Conservation (phyloP, 2,888 invertebrate genomes). For the Gymnoscelis rufifasciata region DNA sequence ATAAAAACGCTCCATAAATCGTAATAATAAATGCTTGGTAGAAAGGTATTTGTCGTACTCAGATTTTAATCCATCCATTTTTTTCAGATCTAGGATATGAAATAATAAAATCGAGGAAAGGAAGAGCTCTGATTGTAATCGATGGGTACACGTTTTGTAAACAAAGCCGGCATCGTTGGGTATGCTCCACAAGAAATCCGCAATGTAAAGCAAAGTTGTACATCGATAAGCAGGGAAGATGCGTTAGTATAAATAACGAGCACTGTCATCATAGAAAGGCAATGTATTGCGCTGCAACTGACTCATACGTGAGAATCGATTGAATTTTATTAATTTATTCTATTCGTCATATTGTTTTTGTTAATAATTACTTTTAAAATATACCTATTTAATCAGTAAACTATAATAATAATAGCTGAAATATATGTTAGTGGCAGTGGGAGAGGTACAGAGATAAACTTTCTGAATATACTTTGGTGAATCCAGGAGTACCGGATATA, state of each 20-base stretch:
- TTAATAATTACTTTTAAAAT: too few relatives aligned
- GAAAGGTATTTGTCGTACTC: background rate
- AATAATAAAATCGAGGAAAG: slow-evolving; percentile 12
- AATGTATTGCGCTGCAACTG: background rate
- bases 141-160: slow-evolving; percentile 14
- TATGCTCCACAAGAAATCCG: slow-evolving; percentile 10
- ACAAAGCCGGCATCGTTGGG: slow-evolving; percentile 6
- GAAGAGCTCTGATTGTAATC: slow-evolving; percentile 14
- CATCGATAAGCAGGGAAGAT: background rate
- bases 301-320: background rate
- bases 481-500: too few relatives aligned
- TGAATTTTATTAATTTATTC: too few relatives aligned
- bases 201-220: slow-evolving; percentile 7
- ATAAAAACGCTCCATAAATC: too few relatives aligned
- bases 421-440: too few relatives aligned
- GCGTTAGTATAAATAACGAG: slow-evolving; percentile 2
- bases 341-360: background rate
- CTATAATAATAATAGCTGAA: too few relatives aligned
- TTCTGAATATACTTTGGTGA: too few relatives aligned
- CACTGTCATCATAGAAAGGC: slow-evolving; percentile 4
- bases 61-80: too few relatives aligned
- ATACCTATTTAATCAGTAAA: too few relatives aligned
- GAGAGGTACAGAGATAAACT: too few relatives aligned
- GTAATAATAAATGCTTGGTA: background rate
- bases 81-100: slow-evolving; percentile 8